Conservation (phyloP, 2,113 vertebrate species). For the Odontesthes bonariensis region DNA sequence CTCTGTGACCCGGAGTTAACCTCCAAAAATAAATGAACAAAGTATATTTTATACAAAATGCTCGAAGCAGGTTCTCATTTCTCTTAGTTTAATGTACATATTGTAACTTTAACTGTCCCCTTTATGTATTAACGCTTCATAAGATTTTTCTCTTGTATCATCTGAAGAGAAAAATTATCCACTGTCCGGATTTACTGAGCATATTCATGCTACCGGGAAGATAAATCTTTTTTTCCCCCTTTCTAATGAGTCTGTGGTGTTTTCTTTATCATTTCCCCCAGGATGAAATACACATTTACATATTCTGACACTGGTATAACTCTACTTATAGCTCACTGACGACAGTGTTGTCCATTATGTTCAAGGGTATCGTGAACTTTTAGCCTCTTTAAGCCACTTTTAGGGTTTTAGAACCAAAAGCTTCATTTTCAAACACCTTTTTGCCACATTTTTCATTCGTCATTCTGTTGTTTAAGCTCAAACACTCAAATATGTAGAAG, state of each 20-base stretch:
- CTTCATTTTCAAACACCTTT: constrained; percentile 2
- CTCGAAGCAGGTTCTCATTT: background rate
- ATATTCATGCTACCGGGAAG: background rate
- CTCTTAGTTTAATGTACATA: constrained; percentile 6
- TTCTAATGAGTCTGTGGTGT: constrained; percentile 17
- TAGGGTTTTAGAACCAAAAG: background rate
- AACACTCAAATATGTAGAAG: too few relatives aligned
- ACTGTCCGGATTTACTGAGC: background rate
- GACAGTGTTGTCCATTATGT: background rate
- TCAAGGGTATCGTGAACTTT: constrained; percentile 10
- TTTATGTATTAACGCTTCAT: constrained; percentile 4
- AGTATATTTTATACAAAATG: constrained; percentile 2
- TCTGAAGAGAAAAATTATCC: constrained; percentile 2
- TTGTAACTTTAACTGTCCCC: background rate
- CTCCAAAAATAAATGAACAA: constrained; percentile 18
- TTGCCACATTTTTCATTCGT: too few relatives aligned
- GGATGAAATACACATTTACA: constrained; percentile 26
- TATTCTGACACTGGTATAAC: background rate
- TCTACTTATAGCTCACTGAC: constrained; percentile 18
- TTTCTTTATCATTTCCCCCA: background rate
- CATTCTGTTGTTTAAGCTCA: background rate
- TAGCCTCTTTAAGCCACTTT: constrained; percentile 3
- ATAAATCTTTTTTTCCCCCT: background rate
- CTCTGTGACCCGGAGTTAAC: background rate
- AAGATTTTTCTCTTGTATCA: background rate